phyloP scores from a whole-genome alignment of 2,113 vertebrate species.

The Aythya baeri region DNA sequence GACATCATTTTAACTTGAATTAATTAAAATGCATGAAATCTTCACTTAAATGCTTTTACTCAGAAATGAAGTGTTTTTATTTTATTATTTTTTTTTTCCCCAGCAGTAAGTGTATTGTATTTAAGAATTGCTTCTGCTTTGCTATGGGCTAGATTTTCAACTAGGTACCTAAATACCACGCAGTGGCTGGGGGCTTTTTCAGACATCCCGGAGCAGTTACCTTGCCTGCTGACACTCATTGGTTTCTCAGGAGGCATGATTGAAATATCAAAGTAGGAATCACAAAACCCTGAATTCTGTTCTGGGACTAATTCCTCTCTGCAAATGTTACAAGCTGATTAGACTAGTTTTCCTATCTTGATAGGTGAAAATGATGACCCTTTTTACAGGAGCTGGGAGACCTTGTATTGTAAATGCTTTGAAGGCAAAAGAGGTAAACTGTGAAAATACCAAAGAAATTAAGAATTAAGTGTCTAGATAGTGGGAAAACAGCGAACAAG shows the following conservation, averaged over 20 bases:
- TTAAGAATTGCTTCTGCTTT: conserved; percentile 29
- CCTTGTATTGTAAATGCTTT: not conserved
- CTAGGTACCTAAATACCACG: conserved; percentile 26
- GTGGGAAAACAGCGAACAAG: not conserved
- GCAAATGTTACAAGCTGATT: not conserved
- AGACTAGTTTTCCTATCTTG: not conserved
- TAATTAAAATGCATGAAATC: not conserved
- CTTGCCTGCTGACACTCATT: not conserved
- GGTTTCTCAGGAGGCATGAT: not conserved
- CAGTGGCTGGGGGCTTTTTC: conserved; percentile 15
- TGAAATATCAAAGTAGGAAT: conserved; percentile 50
- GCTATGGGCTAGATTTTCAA: conserved; percentile 25
- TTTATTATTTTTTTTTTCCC: not conserved
- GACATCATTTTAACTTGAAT: not conserved
- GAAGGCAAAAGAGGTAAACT: not conserved
- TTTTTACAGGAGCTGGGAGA: not conserved
- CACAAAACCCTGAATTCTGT: not conserved
- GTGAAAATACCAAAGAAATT: not conserved
- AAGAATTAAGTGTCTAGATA: not conserved
- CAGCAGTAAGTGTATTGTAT: not conserved
- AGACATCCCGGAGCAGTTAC: not conserved
- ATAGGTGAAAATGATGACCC: not conserved
- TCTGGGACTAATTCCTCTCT: not conserved
- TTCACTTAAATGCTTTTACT: conserved; percentile 14
- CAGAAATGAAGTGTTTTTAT: not conserved